Base-by-base conservation (phyloP, 2,888 invertebrate species). In the Trimorus sp. region DNA sequence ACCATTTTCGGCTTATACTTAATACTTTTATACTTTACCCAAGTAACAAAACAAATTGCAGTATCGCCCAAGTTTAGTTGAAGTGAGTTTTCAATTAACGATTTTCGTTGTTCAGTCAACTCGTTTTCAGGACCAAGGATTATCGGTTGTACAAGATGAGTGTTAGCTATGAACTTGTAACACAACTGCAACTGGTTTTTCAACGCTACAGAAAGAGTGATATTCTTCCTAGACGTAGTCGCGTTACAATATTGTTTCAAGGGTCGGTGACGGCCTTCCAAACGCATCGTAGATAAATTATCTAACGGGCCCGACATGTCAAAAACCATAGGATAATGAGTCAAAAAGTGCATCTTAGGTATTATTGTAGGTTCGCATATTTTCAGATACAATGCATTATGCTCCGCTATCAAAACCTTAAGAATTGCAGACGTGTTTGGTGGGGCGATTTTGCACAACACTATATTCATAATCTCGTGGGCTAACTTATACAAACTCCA, bases 221-320 rank as follows among this genome's bases (percentile, higher is more conserved):
- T 36, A 49, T 63, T 49, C 49, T 49, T 63, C 26, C 62, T 63
- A 15, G 1, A 11, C 5, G 42, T 9, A 6, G 42, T 42, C 16
- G 45, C 48, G 11, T 68, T 56, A n/a, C 56, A 56, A 45, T 56
- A 68, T 7, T 36, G 16, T 45, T 45, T 68, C 14, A 54, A 36
- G 42, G 48, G 9, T 42, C 59, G 53, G 38, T 71, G 78, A 26
- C n/a, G 12, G 26, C 62, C 65, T 53, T 79, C 73, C 14, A 58
- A 15, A 40, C 69, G 60, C 60, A 80, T 80, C 36, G 56, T 65
- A 51, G 68, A 80, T 38, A 53, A 75, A 54, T 80, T 58, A 7
- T 38, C 15, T 37, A 75, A 62, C 12, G 80, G 75, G 8, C 80
- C 66, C 45, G 75, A 62, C 45, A 66, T 54, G n/a, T 69, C 26